A percentile compares a stretch with the other conserved stretches of the same genome.
These are phyloP conservation scores for Burhinus bistriatus DNA, from an alignment of 2,113 vertebrate genomes.

Conservation along the genomic window DNA sequence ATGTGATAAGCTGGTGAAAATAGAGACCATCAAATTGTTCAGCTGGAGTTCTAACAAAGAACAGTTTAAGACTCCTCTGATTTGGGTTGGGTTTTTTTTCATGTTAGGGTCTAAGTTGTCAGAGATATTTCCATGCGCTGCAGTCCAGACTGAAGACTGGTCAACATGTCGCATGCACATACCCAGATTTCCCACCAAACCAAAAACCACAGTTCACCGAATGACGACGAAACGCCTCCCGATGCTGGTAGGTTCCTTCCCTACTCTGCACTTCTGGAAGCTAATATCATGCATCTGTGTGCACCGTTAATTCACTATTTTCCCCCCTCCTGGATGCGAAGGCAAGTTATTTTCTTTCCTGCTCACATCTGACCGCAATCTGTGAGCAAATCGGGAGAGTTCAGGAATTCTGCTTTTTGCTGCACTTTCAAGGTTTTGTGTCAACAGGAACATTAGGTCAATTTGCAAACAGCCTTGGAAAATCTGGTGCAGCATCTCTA, in stretches of 20 bases:
- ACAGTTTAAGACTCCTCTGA: neutral
- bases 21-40: neutral
- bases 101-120: neutral
- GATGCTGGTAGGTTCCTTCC: neutral
- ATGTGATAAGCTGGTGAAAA: neutral
- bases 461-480: neutral
- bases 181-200: neutral
- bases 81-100: neutral
- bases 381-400: neutral
- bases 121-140: fast-evolving
- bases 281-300: fast-evolving
- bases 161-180: fast-evolving
- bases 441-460: neutral
- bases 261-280: neutral
- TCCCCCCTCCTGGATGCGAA: neutral
- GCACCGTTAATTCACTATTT: neutral
- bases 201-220: neutral
- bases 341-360: neutral
- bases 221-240: fast-evolving
- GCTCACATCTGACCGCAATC: neutral
- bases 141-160: neutral
- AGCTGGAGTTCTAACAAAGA: neutral
- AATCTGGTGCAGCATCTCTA: neutral
- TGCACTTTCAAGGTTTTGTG: neutral
- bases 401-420: neutral